Percentiles rank a stretch among this genome's conserved stretches.
These are phyloP conservation scores for Pipistrellus nathusii DNA, from an alignment of 2,797 vertebrate genomes.

Conservation along the genomic window DNA sequence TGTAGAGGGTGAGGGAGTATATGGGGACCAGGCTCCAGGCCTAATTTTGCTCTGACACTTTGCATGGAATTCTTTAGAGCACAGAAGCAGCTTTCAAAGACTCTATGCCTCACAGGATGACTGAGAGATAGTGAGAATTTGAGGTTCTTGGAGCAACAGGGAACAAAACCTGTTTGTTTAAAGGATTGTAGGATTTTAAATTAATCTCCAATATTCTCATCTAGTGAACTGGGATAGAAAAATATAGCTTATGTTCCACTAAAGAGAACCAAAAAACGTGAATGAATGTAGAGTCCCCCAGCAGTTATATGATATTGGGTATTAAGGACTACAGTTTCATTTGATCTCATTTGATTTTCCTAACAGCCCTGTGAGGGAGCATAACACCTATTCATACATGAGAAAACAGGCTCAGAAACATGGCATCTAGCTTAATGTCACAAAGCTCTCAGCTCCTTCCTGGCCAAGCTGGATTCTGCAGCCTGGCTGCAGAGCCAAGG, in stretches of 20 bases:
- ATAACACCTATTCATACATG: not conserved
- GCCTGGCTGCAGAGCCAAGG: not conserved
- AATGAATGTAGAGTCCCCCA: not conserved
- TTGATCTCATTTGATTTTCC: conserved; percentile 1
- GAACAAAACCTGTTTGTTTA: not conserved
- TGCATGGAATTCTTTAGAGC: not conserved
- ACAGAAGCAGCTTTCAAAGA: not conserved
- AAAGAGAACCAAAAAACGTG: not conserved
- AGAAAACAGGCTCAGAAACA: not conserved
- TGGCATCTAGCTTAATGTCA: not conserved
- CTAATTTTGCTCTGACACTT: not conserved
- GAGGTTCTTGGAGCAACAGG: not conserved
- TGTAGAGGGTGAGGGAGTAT: not conserved
- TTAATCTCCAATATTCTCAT: not conserved
- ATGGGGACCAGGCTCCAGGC: not conserved
- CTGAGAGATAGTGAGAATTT: not conserved
- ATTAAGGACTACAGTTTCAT: not conserved
- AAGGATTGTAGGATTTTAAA: not conserved
- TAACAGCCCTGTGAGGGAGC: not conserved
- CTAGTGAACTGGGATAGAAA: not conserved
- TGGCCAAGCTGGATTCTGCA: not conserved
- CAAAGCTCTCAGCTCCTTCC: too few species aligned
- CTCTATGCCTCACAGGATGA: not conserved
- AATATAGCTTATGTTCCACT: not conserved
- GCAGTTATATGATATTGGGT: too few species aligned